Conservation (phyloP, 2,888 invertebrate species). For the Habroteleia sp. region DNA sequence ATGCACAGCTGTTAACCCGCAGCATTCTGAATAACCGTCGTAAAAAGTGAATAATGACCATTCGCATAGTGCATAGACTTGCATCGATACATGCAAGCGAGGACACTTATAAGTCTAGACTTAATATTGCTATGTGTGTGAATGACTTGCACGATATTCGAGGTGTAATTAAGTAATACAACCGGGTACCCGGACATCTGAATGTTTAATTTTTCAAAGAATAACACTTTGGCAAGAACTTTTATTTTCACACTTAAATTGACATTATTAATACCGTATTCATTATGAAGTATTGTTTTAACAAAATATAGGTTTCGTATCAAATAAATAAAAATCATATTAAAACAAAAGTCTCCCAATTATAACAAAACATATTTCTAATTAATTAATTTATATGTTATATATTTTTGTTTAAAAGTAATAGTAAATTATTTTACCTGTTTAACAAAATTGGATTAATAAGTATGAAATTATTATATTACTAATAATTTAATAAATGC, state of each 20-base stretch:
- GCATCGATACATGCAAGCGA: constrained; percentile 23
- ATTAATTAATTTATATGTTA: no score
- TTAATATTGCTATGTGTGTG: constrained; percentile 20
- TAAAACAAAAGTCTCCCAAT: no score
- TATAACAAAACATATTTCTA: no score
- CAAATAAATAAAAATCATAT: no score
- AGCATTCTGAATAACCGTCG: constrained; percentile 71
- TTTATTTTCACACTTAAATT: constrained; percentile 20
- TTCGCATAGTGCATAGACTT: constrained; percentile 40
- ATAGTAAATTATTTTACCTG: no score
- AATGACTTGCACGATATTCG: constrained; percentile 49
- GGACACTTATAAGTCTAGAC: constrained; percentile 20
- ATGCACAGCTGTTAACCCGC: constrained; percentile 77
- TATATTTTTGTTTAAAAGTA: no score
- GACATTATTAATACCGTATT: no score
- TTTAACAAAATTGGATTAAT: no score
- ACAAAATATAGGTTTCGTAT: no score
- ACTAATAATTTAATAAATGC: no score
- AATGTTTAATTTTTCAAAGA: constrained; percentile 27
- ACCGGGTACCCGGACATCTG: constrained; percentile 50
- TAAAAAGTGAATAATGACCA: constrained; percentile 72
- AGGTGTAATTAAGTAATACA: constrained; percentile 50
- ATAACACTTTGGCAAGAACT: constrained; percentile 7
- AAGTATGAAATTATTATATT: no score
- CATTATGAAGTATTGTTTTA: no score